Evolutionary conservation across 2,888 invertebrate genomes (phyloP).

Genomic region (Hymenopus coronatus): DNA sequence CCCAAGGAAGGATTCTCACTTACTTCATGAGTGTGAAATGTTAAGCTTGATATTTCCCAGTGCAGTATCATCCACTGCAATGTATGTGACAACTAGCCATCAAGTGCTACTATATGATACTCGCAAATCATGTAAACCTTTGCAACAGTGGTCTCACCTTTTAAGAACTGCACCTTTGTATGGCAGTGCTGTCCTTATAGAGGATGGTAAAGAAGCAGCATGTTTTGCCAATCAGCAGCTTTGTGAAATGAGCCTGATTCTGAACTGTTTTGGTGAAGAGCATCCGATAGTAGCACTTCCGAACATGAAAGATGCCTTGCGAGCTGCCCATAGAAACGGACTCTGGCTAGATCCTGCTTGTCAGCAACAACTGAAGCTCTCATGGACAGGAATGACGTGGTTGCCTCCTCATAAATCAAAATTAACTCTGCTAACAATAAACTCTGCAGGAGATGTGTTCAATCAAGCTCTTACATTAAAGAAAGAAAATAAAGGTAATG

Average conservation of each 20-base stretch:
- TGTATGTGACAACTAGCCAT: background rate
- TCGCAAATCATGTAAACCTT: background rate
- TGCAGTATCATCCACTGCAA: background rate
- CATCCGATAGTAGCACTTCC: background rate
- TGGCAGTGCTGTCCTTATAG: background rate
- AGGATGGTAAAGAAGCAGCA: background rate
- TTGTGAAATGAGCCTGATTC: background rate
- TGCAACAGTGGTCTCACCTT: background rate
- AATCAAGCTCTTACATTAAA: background rate
- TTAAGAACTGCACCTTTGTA: background rate
- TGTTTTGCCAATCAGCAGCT: background rate
- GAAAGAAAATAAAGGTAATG: background rate
- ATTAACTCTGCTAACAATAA: background rate
- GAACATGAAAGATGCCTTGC: background rate
- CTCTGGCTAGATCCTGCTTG: background rate
- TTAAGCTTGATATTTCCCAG: background rate
- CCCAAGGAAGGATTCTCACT: background rate
- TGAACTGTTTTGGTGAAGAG: background rate
- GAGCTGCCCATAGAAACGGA: background rate
- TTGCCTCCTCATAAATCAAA: background rate
- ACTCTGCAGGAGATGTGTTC: constrained; percentile 8
- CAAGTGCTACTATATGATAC: constrained; percentile 3
- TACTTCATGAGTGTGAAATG: background rate
- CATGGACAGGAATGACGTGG: background rate
- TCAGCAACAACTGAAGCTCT: background rate